Conservation (phyloP, 2,888 invertebrate genomes). For the Sinentomon sp. region DNA sequence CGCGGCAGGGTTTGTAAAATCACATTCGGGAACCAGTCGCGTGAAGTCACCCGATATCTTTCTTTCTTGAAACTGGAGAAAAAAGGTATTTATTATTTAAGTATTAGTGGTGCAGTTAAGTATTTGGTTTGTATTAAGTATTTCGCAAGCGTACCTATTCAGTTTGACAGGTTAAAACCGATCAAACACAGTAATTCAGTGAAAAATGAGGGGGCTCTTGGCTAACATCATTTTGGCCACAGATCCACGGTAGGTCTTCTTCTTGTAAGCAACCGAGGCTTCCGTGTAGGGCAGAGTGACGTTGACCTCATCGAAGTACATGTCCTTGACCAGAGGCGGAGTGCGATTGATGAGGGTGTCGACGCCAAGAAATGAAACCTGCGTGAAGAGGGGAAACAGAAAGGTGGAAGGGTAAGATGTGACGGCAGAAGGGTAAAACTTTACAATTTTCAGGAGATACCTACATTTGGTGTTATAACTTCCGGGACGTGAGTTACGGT, state of each 20-base stretch:
- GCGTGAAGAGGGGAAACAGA: conserved; percentile 3
- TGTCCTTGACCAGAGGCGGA: conserved; percentile 27
- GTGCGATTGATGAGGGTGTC: conserved; percentile 25
- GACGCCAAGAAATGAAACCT: conserved; percentile 29
- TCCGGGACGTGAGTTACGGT: no score
- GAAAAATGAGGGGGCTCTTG: not conserved
- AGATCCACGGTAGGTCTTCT: conserved; percentile 28
- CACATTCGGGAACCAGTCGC: no score
- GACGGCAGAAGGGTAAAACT: no score
- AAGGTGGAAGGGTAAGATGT: not conserved
- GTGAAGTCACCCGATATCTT: no score
- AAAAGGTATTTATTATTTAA: no score
- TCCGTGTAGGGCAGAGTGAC: conserved; percentile 27
- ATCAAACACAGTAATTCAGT: not conserved
- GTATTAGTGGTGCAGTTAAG: no score
- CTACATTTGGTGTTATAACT: no score
- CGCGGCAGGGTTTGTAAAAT: no score
- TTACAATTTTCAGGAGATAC: no score
- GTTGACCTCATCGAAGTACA: conserved; percentile 25
- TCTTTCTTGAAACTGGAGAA: no score
- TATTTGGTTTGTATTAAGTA: no score
- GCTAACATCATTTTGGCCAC: conserved; percentile 28
- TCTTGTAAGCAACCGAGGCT: conserved; percentile 27
- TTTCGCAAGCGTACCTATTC: no score
- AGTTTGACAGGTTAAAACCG: not conserved